Base-by-base conservation (phyloP, 2,888 invertebrate genomes). In the Stenolophus ochropezus region DNA sequence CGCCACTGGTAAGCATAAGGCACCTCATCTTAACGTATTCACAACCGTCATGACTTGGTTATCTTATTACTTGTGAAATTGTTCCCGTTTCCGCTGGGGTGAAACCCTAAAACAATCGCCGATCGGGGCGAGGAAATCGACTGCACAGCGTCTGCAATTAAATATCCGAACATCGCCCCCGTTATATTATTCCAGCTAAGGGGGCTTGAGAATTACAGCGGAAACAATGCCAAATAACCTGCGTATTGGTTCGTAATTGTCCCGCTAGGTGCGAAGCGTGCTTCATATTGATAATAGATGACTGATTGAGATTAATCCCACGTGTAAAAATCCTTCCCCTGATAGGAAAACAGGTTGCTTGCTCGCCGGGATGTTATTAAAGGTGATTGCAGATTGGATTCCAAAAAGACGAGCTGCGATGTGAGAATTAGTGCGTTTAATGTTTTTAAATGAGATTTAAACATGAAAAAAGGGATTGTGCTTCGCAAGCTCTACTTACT, bases 41-140 rank as follows among this genome's bases (percentile, higher is more conserved):
- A 1, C 33, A 42, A 11, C 33, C 33, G 33, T 42, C 33, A 42
- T 74, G 74, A 81, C 80, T 73, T 73, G 73, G 80, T 81, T 81
- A 81, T 81, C 80, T 81, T 81, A 81, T 81, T 81, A 81, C 80
- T 73, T 58, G 80, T 81, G 73, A 81, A 81, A 81, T 81, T 81
- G 73, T 81, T 81, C 73, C 58, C 80, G 47, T 81, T 81, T 81
- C 80, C 80, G 80, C n/a, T 51, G 16, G 74, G 21, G 20, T 21
- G 42, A 47, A 49, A 21, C 78, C 49, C 65, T 23, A 33, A 79
- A 79, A 79, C 79, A 79, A 79, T 79, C 33, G 79, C n/a, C 47
- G 77, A 56, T 51, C 69, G 51, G 53, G 33, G 51, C 69, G 53
- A 69, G 79, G 79, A 79, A 79, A 79, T 79, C 71, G 79, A 79